Base-by-base conservation (phyloP, 2,113 vertebrate species). In the Condylura cristata region DNA sequence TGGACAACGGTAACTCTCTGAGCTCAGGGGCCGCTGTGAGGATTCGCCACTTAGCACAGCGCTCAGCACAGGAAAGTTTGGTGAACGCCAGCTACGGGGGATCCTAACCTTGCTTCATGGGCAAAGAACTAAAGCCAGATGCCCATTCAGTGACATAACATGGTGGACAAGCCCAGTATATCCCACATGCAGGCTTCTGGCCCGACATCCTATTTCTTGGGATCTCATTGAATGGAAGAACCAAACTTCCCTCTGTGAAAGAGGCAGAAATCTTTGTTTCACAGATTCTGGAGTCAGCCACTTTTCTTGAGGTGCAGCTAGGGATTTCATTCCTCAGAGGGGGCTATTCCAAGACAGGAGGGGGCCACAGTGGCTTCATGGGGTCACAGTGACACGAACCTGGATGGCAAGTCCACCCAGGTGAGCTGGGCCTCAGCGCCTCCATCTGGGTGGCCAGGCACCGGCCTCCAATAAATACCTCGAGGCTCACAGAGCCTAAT, bases 231-330 rank as follows among this genome's bases (percentile, higher is more conserved):
- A 37, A 74, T 0, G 8, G 56, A 84, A 48, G 32, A 79, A 37
- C 89, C 72, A 61, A 80, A 56, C 83, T 53, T 58, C 61, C 37
- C 74, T 95, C 85, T n/a, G 11, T 18, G 8, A 84, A 97, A 81
- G 93, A 84, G 72, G 87, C 92, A 90, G 76, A 80, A 66, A 66
- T 51, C 17, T 87, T 32, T 88, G 88, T 74, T 37, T 83, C 58
- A 53, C 65, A 48, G 65, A 79, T 51, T 75, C 74, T 93, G 86
- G 91, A 89, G 39, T 28, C 30, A 11, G 60, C 44, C 37, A 58
- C 39, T 75, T 65, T 86, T 46, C 79, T 74, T 53, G 74, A 66
- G 84, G 32, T 28, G 53, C 14, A 44, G 95, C 83, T 89, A 65
- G 65, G 58, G 63, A 82, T 65, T 75, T 80, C 71, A 5, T 91